Evolutionary conservation across 1,140 invertebrate species (phyloP).

Genomic region (Pachypeltis micranthus): DNA sequence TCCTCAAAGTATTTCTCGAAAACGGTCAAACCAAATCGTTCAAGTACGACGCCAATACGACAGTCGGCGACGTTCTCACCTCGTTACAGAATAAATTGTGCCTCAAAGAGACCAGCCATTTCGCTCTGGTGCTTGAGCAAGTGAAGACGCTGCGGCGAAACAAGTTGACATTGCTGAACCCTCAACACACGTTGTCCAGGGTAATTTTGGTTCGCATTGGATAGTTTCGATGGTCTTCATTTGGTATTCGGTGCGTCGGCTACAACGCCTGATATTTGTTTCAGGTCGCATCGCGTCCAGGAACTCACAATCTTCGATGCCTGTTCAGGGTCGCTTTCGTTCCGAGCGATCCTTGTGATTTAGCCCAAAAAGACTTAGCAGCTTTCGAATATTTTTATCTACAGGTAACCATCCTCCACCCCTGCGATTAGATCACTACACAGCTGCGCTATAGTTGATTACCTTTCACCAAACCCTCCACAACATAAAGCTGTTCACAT

Average conservation of each 20-base stretch:
- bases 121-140: conserved; percentile 79
- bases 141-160: conserved; percentile 73
- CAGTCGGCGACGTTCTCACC: conserved; percentile 73
- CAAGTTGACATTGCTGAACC: conserved; percentile 70
- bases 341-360: conserved; percentile 66
- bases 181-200: conserved; percentile 68
- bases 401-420: conserved; percentile 43
- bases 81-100: conserved; percentile 77
- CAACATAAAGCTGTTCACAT: no score
- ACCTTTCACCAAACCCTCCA: no score
- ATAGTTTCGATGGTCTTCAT: conserved; percentile 1
- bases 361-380: conserved; percentile 67
- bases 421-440: neutral
- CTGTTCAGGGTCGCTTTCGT: conserved; percentile 80
- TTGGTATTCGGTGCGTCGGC: no score
- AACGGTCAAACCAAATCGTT: conserved; percentile 95
- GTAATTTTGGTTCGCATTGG: conserved; percentile 44
- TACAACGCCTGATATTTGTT: no score
- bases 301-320: conserved; percentile 76
- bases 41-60: conserved; percentile 83
- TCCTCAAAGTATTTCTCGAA: conserved; percentile 84
- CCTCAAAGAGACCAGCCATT: conserved; percentile 66
- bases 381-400: conserved; percentile 84
- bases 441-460: no score
- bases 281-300: conserved; percentile 75